Evolutionary conservation across 2,797 vertebrate species (phyloP).

Genomic region (Pseudochromis fuscus): DNA sequence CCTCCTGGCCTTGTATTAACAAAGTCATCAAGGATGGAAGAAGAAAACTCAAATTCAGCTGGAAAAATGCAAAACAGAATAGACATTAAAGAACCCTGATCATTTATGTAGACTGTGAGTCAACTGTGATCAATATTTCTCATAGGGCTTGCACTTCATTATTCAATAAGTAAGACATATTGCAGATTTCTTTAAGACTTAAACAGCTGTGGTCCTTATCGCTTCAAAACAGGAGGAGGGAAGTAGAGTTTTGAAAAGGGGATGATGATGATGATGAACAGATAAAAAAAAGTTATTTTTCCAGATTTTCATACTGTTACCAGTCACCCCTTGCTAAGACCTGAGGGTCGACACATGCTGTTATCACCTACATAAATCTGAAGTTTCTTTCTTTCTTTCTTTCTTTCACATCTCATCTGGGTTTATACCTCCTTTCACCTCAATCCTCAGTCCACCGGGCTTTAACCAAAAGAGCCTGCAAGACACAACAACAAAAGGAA

Average conservation of each 20-base stretch:
- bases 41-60: slow-evolving; percentile 11
- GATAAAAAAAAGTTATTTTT: slow-evolving; percentile 13
- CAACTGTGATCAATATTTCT: slow-evolving; percentile 3
- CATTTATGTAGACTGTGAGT: neutral
- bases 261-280: slow-evolving; percentile 9
- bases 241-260: slow-evolving; percentile 26
- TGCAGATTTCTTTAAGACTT: slow-evolving; percentile 2
- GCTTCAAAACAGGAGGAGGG: slow-evolving; percentile 5
- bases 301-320: slow-evolving; percentile 7
- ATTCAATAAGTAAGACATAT: neutral
- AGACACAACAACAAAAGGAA: slow-evolving; percentile 30
- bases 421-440: slow-evolving; percentile 12
- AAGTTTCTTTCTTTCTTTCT: slow-evolving; percentile 5
- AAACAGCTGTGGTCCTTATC: neutral
- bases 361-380: slow-evolving; percentile 4
- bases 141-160: neutral
- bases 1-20: slow-evolving; percentile 57
- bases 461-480: slow-evolving; percentile 18
- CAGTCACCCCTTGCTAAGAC: slow-evolving; percentile 9
- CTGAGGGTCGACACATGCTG: slow-evolving; percentile 6
- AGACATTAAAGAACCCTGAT: slow-evolving; percentile 2
- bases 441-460: slow-evolving; percentile 6
- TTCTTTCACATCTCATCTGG: slow-evolving; percentile 7
- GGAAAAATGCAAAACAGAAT: slow-evolving; percentile 13
- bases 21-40: slow-evolving; percentile 41